These are phyloP conservation scores for Characodon lateralis DNA, from an alignment of 2,797 vertebrate genomes.

Conservation along the genomic window DNA sequence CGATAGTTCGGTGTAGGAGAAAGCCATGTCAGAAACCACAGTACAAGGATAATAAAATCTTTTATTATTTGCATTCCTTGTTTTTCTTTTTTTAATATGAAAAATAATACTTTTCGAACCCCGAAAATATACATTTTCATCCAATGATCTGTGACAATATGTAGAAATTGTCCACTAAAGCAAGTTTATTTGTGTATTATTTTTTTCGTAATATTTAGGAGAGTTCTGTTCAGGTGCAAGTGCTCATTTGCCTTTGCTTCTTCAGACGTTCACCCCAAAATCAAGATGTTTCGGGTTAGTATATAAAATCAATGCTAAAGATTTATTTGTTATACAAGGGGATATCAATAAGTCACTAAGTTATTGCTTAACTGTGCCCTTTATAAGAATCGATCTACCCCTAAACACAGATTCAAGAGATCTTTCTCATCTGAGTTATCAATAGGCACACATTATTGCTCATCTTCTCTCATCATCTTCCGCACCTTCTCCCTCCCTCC, in stretches of 20 bases:
- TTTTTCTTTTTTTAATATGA: constrained; percentile 9
- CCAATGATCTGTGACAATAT: constrained; percentile 3
- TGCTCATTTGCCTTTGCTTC: constrained; percentile 48
- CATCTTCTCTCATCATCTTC: constrained; percentile 71
- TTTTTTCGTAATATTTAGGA: background rate
- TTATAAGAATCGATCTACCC: constrained; percentile 41
- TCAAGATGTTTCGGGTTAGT: constrained; percentile 1
- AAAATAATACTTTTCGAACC: background rate
- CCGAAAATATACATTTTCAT: background rate
- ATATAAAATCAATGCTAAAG: background rate
- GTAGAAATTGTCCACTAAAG: background rate
- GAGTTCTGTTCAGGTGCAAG: background rate
- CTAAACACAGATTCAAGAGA: constrained; percentile 49
- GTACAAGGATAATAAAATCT: constrained; percentile 46
- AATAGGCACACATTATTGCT: constrained; percentile 68
- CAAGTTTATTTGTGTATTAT: background rate
- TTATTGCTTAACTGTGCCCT: constrained; percentile 21
- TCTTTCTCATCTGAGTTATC: constrained; percentile 63
- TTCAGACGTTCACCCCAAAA: constrained; percentile 25
- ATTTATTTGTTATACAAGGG: background rate
- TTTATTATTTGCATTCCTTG: constrained; percentile 33
- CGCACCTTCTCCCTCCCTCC: constrained; percentile 71
- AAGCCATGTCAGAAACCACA: constrained; percentile 42
- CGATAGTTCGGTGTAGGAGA: constrained; percentile 33
- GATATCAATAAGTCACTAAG: constrained; percentile 9